Base-by-base conservation (phyloP, 2,888 invertebrate genomes). In the Trichopria drosophilae region DNA sequence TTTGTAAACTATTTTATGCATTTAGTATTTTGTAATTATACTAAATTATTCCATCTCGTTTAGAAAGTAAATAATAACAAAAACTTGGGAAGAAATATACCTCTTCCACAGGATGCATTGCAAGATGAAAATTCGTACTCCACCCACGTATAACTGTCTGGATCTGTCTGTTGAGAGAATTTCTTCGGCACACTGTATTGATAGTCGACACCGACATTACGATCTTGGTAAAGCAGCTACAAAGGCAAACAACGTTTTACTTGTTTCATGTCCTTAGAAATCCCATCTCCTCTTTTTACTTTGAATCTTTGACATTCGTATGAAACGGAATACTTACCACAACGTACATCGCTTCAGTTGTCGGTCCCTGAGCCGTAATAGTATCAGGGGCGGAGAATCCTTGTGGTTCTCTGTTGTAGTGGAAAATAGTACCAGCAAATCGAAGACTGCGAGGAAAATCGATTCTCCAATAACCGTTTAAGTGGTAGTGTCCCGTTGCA, bases 381-480 rank as follows among this genome's bases (percentile, higher is more conserved):
- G 83, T 86, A 78, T 98, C 97, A 0, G 92, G 90, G 1, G 92
- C 88, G 1, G 86, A 83, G 67, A 89, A 87, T 3, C 88, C 90
- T 71, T 86, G 85, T 13, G 88, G 87, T 61, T 84, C 85, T 57
- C 94, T 81, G 62, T 91, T 88, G 73, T 98, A 98, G 69, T 87
- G 84, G 83, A 96, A 96, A 66, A 85, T 83, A 4, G 87, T 84
- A 9, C 93, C 93, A 1, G 90, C 90, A 66, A 93, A 91, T 51
- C 80, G 78, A 65, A 90, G 78, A 23, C 84, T 84, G 43, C 88
- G 82, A 0, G 94, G 93, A 72, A 92, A 92, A 77, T 94, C 92
- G 68, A 98, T 93, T 69, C 89, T 84, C 87, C 93, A 95, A 72
- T 94, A 88, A 1, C 97, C 97, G 76, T 98, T 98, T 42, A 98